phyloP scores from a whole-genome alignment of 2,888 invertebrate genomes.

The Gastrophysa polygoni region DNA sequence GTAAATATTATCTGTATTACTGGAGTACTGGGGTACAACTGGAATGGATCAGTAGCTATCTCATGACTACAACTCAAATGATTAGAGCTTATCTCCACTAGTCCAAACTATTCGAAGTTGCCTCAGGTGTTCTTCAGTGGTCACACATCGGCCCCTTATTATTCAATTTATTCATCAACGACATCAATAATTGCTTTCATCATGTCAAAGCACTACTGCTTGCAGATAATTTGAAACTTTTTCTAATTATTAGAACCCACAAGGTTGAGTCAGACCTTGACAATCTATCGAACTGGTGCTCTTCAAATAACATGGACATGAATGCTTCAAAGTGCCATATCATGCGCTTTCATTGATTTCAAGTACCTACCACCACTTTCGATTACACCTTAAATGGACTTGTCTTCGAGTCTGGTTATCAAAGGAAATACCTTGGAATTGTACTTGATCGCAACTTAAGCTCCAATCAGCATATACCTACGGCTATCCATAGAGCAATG shows the following conservation, averaged over 20 bases:
- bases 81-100: conserved; percentile 7
- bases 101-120: background rate
- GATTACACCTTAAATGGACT: background rate
- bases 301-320: too few relatives aligned
- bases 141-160: too few relatives aligned
- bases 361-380: background rate
- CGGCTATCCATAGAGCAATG: background rate
- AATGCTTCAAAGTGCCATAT: too few relatives aligned
- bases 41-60: conserved; percentile 10
- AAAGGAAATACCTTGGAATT: background rate
- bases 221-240: conserved; percentile 6
- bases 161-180: too few relatives aligned
- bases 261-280: too few relatives aligned
- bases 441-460: background rate
- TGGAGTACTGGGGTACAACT: too few relatives aligned
- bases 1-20: background rate
- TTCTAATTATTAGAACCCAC: background rate
- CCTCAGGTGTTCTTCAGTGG: too few relatives aligned
- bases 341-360: background rate
- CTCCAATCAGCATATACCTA: background rate
- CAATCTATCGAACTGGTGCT: too few relatives aligned
- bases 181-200: background rate
- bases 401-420: background rate
- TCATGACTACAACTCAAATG: background rate
- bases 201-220: conserved; percentile 5